Evolutionary conservation across 2,113 vertebrate species (phyloP).

Genomic region (Sinosuthora webbiana): DNA sequence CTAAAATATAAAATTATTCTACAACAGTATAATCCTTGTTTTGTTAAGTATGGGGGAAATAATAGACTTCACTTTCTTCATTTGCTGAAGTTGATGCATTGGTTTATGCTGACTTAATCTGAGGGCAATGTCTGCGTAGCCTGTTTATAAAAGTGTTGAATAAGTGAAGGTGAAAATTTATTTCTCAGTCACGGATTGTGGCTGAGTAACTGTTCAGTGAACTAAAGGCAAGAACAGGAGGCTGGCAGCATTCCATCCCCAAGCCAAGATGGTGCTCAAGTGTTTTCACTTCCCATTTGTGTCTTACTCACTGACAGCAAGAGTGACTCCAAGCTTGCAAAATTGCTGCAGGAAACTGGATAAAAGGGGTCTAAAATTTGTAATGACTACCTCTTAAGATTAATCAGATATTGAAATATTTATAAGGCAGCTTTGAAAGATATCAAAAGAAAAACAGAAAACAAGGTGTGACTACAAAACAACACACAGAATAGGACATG

Average conservation of each 20-base stretch:
- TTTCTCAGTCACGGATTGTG: neutral
- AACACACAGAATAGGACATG: neutral
- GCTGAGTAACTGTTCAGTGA: neutral
- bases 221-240: neutral
- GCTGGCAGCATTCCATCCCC: neutral
- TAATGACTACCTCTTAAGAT: neutral
- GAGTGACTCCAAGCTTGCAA: neutral
- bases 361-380: neutral
- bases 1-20: neutral
- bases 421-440: neutral
- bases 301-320: neutral
- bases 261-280: neutral
- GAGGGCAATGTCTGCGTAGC: neutral
- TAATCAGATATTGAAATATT: conserved; percentile 18
- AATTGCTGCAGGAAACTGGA: neutral
- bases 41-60: neutral
- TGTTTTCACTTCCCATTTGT: neutral
- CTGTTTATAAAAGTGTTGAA: neutral
- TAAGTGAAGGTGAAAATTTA: conserved; percentile 12
- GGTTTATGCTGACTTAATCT: neutral
- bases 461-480: neutral
- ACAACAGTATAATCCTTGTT: neutral
- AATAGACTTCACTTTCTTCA: neutral
- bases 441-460: neutral
- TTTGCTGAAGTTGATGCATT: neutral